A percentile compares a stretch with the other conserved stretches of the same genome.
Conservation (phyloP, 2,113 vertebrate species). For the Riparia riparia region DNA sequence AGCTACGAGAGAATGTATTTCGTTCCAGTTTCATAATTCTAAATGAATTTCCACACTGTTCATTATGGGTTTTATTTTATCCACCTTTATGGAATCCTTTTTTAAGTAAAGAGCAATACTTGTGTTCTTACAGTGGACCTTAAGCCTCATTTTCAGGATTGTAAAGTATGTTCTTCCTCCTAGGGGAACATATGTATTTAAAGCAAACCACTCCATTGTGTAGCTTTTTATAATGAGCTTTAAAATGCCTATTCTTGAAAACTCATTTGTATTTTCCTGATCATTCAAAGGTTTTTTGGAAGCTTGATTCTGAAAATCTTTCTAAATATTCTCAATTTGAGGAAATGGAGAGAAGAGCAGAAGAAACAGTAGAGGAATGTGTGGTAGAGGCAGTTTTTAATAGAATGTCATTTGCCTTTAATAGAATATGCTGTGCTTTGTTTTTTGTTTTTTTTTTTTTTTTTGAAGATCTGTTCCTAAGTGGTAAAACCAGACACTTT, state of each 20-base stretch:
- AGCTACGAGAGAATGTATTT: not conserved
- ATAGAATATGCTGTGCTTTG: not conserved
- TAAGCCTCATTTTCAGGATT: not conserved
- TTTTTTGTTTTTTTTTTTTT: not conserved
- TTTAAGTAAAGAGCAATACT: not conserved
- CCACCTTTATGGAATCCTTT: not conserved
- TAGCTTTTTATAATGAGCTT: not conserved
- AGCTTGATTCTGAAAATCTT: not conserved
- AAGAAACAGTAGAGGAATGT: not conserved
- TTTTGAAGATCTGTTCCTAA: not conserved
- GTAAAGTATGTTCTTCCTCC: not conserved
- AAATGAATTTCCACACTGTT: not conserved
- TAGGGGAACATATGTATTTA: not conserved
- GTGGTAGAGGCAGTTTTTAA: not conserved
- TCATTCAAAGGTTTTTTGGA: not conserved
- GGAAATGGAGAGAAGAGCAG: not conserved
- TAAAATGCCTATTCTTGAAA: not conserved
- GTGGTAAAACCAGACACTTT: not conserved
- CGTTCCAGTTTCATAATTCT: not conserved
- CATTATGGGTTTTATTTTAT: not conserved
- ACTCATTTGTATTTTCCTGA: not conserved
- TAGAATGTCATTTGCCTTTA: not conserved
- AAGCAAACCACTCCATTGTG: not conserved
- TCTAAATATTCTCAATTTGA: slow-evolving; percentile 11
- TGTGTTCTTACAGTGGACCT: not conserved